phyloP scores from a whole-genome alignment of 1,140 invertebrate genomes.

The Sinella curviseta region DNA sequence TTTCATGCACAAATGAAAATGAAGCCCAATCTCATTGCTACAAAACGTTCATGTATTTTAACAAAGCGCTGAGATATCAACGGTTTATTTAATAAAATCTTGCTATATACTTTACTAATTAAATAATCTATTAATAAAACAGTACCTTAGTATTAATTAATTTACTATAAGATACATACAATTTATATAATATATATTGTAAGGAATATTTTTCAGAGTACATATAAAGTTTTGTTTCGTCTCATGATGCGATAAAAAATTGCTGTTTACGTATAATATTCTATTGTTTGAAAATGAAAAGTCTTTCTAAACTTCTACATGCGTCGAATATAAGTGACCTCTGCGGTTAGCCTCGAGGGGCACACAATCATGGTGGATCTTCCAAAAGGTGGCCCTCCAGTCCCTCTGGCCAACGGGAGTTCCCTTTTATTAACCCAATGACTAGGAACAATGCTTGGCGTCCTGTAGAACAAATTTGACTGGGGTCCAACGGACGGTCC shows the following conservation, averaged over 20 bases:
- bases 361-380: constrained; percentile 1
- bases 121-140: not conserved
- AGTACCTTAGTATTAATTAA: not conserved
- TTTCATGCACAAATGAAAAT: no score
- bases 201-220: not conserved
- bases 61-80: no score
- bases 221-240: not conserved
- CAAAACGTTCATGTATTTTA: no score
- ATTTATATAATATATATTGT: no score
- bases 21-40: no score
- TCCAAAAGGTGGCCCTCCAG: not conserved
- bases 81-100: not conserved
- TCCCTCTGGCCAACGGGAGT: not conserved
- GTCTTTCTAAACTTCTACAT: not conserved
- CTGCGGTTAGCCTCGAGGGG: not conserved
- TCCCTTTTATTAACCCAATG: constrained; percentile 19
- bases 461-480: constrained; percentile 21
- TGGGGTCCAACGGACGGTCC: not conserved
- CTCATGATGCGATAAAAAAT: not conserved
- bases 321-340: constrained; percentile 2
- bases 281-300: no score
- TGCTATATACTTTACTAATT: not conserved
- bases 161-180: not conserved
- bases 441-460: constrained; percentile 15
- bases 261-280: no score